Conservation (phyloP, 1,140 invertebrate genomes). For the Ladona fulva region DNA sequence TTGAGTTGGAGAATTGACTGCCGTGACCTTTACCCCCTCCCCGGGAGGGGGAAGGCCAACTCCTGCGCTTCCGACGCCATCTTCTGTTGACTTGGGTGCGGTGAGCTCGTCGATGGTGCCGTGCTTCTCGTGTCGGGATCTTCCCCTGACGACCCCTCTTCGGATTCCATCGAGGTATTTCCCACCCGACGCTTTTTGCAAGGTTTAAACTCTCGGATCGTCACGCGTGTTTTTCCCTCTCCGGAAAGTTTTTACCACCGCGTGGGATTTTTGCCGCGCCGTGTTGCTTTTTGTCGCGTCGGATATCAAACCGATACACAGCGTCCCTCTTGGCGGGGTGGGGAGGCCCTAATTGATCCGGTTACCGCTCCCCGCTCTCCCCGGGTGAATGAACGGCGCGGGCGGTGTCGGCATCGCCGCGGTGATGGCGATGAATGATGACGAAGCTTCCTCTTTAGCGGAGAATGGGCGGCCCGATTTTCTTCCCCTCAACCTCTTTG, state of each 20-base stretch:
- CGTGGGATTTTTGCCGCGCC: not conserved
- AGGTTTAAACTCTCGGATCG: too few relatives aligned
- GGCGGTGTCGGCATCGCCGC: slow-evolving; percentile 12
- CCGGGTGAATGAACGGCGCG: slow-evolving; percentile 4
- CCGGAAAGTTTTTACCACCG: not conserved
- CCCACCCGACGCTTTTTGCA: not conserved
- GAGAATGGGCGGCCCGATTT: not conserved
- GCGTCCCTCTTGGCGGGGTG: too few relatives aligned
- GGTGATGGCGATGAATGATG: not conserved
- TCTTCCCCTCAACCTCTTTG: not conserved
- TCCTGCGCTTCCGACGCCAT: not conserved
- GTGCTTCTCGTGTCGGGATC: slow-evolving; percentile 31
- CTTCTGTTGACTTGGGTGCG: slow-evolving; percentile 13
- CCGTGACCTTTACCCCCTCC: slow-evolving; percentile 16
- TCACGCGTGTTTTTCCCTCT: slow-evolving; percentile 1
- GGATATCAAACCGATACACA: not conserved
- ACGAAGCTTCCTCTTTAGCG: not conserved
- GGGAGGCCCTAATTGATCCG: not conserved
- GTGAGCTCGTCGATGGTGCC: slow-evolving; percentile 27
- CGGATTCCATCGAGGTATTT: too few relatives aligned
- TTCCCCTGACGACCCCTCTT: slow-evolving; percentile 17
- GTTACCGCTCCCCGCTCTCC: not conserved
- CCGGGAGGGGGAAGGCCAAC: slow-evolving; percentile 31
- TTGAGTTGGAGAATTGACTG: slow-evolving; percentile 21
- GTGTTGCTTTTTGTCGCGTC: not conserved